These are phyloP conservation scores for Oligia strigilis DNA, from an alignment of 2,888 invertebrate species.

Conservation along the genomic window DNA sequence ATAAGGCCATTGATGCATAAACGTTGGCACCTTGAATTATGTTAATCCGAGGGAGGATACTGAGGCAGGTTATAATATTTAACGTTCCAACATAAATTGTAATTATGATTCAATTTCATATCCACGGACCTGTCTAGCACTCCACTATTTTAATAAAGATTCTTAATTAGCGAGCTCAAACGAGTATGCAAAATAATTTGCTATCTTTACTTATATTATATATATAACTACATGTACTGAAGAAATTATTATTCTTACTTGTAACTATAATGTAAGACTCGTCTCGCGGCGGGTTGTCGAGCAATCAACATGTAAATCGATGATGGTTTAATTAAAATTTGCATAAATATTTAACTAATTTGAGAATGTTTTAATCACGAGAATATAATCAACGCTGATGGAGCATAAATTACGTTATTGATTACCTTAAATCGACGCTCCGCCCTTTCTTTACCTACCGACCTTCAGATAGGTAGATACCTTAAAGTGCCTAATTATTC, in stretches of 20 bases:
- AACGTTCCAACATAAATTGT: constrained; percentile 12
- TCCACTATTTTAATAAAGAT: constrained; percentile 38
- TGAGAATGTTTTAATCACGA: constrained; percentile 57
- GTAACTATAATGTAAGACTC: constrained; percentile 22
- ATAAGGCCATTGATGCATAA: not conserved
- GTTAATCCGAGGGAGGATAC: constrained; percentile 17
- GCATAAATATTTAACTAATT: constrained; percentile 63
- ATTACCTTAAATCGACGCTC: constrained; percentile 41
- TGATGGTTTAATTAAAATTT: constrained; percentile 60
- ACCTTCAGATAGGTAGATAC: constrained; percentile 31
- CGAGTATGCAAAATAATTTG: constrained; percentile 48
- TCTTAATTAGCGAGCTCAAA: constrained; percentile 33
- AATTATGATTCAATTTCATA: constrained; percentile 40
- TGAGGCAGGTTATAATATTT: constrained; percentile 27
- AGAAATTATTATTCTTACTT: constrained; percentile 37
- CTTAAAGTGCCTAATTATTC: constrained; percentile 27
- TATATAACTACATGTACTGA: constrained; percentile 15
- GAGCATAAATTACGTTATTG: constrained; percentile 53
- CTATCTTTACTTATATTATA: constrained; percentile 19
- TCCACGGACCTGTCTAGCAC: constrained; percentile 10
- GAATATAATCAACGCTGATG: constrained; percentile 43
- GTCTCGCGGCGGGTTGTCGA: constrained; percentile 48
- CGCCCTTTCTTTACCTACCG: constrained; percentile 46
- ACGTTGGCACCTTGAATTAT: not conserved
- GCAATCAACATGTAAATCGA: constrained; percentile 56